A percentile compares a stretch with the other conserved stretches of the same genome.
phyloP scores from a whole-genome alignment of 2,113 vertebrate species.

The Oryctolagus cuniculus region DNA sequence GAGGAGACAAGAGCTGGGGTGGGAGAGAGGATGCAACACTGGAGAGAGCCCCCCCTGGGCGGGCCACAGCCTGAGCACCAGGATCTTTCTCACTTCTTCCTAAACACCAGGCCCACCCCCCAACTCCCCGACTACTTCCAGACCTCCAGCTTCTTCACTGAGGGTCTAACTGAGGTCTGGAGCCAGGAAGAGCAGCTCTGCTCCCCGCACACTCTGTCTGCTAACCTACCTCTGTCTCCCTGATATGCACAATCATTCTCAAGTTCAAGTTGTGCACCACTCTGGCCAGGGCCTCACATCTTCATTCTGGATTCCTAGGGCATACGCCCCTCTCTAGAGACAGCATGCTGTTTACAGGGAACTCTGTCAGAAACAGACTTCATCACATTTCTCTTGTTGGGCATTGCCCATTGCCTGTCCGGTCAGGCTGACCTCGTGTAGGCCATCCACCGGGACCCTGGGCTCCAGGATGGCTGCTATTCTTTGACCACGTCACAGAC shows the following conservation, averaged over 20 bases:
- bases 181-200: background rate
- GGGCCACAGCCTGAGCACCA: background rate
- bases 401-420: background rate
- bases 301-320: background rate
- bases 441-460: background rate
- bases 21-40: background rate
- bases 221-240: fast-evolving
- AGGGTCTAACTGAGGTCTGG: background rate
- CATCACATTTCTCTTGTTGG: background rate
- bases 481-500: background rate
- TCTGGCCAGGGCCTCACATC: background rate
- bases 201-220: background rate
- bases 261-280: background rate
- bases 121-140: fast-evolving
- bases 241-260: background rate
- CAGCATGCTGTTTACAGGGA: background rate
- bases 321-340: background rate
- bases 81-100: background rate
- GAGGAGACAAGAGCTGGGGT: background rate
- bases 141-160: fast-evolving
- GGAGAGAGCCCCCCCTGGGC: background rate
- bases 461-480: too few relatives aligned
- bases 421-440: background rate
- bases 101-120: too few relatives aligned
- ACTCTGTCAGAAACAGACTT: background rate